Base-by-base conservation (phyloP, 1,140 invertebrate species). In the Drosophila sp. region DNA sequence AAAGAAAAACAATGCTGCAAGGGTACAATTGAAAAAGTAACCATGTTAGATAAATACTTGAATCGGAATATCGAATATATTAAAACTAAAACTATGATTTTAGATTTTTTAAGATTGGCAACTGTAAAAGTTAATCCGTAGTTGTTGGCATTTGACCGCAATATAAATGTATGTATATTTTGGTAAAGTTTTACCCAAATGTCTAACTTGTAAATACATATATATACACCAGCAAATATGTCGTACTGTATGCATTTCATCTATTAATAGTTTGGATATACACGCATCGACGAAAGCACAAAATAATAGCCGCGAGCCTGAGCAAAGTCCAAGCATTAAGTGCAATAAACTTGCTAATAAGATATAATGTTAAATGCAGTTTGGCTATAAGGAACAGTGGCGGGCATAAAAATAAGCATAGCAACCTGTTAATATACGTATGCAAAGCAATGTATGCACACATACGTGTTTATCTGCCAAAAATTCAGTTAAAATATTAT, bases 311-410 rank as follows among this genome's bases (percentile, higher is more conserved):
- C 73, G 50, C 56, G 66, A 48, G 54, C 40, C 56, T 29, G 71
- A 63, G 54, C 82, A 86, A 86, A 86, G 82, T 86, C 82, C 82
- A 87, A 50, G n/a, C 34, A 66, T 59, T 40, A 66, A 89, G 80
- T 87, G 79, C 87, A 86, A 71, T 81, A 80, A 79, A 86, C 82
- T 86, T 61, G 56, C 46, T 43, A 72, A 81, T 78, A 64, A 74
- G 41, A 41, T 66, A 78, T 78, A 46, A 48, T 65, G 59, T 59
- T 78, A 78, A 82, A 87, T 59, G 65, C 32, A 63, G 43, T 53
- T 59, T 72, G 13, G 43, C 63, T 61, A n/a, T 57, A 41, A 45
- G 25, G 51, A 46, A 79, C 77, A 79, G 53, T 64, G 13, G 7
- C 14, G 53, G 45, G 7, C 40, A 40, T 18, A 53, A 40, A 13